Percentiles rank a stretch among this genome's conserved stretches.
phyloP scores from a whole-genome alignment of 2,113 vertebrate genomes.

The Seriola rivoliana region DNA sequence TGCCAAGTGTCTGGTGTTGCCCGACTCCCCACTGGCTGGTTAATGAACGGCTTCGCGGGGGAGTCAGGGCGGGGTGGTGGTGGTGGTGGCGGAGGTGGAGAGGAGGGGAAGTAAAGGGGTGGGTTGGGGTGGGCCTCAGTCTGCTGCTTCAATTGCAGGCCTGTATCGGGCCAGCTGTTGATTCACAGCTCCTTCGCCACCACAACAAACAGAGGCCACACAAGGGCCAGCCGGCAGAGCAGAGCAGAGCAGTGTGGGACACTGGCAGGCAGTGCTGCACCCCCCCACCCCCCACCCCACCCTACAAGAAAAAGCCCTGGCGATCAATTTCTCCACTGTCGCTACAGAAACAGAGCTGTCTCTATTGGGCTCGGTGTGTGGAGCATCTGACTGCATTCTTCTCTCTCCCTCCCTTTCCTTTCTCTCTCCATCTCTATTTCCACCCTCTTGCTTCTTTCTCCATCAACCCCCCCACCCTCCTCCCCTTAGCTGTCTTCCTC shows the following conservation, averaged over 20 bases:
- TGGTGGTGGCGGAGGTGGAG: conserved; percentile 25
- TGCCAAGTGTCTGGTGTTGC: conserved; percentile 85
- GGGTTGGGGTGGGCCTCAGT: conserved; percentile 52
- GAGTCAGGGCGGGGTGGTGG: conserved; percentile 59
- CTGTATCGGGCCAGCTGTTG: conserved; percentile 77
- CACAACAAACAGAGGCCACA: conserved; percentile 82
- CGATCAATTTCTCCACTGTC: conserved; percentile 77
- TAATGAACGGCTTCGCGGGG: conserved; percentile 83
- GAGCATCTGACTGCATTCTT: conserved; percentile 68
- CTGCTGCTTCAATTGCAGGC: conserved; percentile 69
- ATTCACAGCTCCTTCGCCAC: conserved; percentile 80
- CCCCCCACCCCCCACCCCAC: conserved; percentile 12
- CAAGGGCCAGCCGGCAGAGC: conserved; percentile 69
- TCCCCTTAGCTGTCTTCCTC: conserved; percentile 9
- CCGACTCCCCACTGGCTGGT: conserved; percentile 80
- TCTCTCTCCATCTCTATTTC: conserved; percentile 46
- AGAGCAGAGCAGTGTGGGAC: conserved; percentile 53
- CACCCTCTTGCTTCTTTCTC: conserved; percentile 1
- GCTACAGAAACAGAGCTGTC: conserved; percentile 78
- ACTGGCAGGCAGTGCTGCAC: conserved; percentile 47
- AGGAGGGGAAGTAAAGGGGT: background rate
- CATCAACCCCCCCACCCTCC: background rate
- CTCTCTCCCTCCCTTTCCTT: conserved; percentile 38
- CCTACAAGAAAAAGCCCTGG: conserved; percentile 24
- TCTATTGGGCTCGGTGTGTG: conserved; percentile 62